Evolutionary conservation across 2,797 vertebrate species (phyloP).

Genomic region (Coilia nasus): DNA sequence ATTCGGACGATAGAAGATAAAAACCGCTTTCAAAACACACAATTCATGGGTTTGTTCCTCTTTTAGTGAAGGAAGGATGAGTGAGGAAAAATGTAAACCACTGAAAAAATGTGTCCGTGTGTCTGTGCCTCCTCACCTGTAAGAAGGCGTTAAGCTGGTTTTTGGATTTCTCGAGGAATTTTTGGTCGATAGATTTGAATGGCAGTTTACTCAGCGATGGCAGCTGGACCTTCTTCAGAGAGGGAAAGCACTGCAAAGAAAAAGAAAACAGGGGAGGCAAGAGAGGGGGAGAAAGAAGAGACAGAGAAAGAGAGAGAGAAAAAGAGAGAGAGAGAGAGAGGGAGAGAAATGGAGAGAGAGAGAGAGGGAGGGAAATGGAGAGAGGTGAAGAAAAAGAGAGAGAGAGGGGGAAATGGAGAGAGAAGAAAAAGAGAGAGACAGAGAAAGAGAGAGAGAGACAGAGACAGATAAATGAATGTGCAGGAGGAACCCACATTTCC

Average conservation of each 20-base stretch:
- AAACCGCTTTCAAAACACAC: neutral
- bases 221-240: conserved; percentile 95
- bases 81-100: neutral
- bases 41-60: neutral
- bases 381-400: conserved; percentile 69
- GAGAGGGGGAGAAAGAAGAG: neutral
- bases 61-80: neutral
- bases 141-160: conserved; percentile 95
- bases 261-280: neutral
- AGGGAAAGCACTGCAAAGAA: conserved; percentile 87
- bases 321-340: too few relatives aligned
- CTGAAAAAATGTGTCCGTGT: neutral
- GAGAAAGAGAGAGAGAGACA: neutral
- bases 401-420: neutral
- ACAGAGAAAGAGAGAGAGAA: neutral
- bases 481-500: neutral
- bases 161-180: conserved; percentile 97
- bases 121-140: conserved; percentile 78
- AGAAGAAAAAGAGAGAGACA: too few relatives aligned
- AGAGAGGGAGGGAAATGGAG: conserved; percentile 68
- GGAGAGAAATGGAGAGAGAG: neutral
- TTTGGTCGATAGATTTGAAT: conserved; percentile 98
- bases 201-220: conserved; percentile 97
- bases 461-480: neutral
- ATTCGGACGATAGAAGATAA: neutral